Base-by-base conservation (phyloP, 2,797 vertebrate species). In the Gymnodraco acuticeps region DNA sequence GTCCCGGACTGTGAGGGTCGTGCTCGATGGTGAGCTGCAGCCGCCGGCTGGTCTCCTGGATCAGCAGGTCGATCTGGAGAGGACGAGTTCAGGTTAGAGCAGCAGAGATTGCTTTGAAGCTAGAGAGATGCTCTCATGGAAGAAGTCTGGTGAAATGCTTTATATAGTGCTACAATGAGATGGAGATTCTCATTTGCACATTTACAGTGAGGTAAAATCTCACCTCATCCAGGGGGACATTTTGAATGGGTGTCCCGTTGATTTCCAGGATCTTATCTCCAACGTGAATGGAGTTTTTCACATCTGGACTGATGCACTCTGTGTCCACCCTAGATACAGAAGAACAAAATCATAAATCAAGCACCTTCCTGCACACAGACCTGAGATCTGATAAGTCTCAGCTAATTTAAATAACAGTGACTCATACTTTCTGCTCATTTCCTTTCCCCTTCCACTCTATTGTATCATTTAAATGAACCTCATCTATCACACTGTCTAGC, bases 1-100 rank as follows among this genome's bases (percentile, higher is more conserved):
- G 85, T 13, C 68, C 4, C 46, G 80, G 48, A 88, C 96, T 94
- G 0, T 98, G 97, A 38, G 98, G 98, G 92, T 99, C 97, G 0
- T 99, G 98, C 47, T 99, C 98, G 0, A 99, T 97, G 59, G 98
- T 99, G 81, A 99, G 94, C 95, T 99, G 97, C 65, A 99, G 96
- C 82, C 97, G 93, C 5, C 96, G 96, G 82, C 97, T 98, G 4
- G 97, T 99, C 87, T 99, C 97, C 89, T 98, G 97, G 88, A 99
- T 97, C 75, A 99, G 94, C 81, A 99, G 87, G 90, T 98, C 97
- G 0, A 99, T 99, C 97, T 99, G 77, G 12, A 69, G 64, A 61
- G 12, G n/a, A 77, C 47, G 45, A 19, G 61, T 42, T 82, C 14
- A 64, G 47, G 65, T 10, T 55, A 51, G n/a, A 70, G 64, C 17